These are phyloP conservation scores for Crossaster papposus DNA, from an alignment of 53 echinoderm and acorn worm genomes.

Conservation along the genomic window DNA sequence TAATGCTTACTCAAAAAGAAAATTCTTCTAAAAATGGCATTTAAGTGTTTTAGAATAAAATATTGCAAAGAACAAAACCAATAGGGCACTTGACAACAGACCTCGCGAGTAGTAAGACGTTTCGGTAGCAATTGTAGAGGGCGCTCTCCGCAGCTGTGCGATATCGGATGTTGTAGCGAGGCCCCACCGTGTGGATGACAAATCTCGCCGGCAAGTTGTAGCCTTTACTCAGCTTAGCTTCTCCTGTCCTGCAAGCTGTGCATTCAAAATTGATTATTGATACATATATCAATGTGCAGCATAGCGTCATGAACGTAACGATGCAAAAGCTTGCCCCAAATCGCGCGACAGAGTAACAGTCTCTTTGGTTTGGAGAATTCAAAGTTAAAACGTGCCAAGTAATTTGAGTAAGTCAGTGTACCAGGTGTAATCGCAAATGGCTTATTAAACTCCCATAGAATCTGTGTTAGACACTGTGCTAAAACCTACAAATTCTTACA, in stretches of 20 bases:
- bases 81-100: slow-evolving; percentile 45
- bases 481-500: slow-evolving; percentile 43
- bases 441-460: not conserved
- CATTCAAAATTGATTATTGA: not conserved
- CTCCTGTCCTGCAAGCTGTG: slow-evolving; percentile 90
- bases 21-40: not conserved
- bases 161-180: slow-evolving; percentile 91
- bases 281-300: no score
- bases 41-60: no score
- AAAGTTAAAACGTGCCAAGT: no score
- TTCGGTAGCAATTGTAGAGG: slow-evolving; percentile 93
- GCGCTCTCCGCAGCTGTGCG: slow-evolving; percentile 97
- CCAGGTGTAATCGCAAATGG: no score
- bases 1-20: not conserved
- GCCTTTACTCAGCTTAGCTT: slow-evolving; percentile 90
- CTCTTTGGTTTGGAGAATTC: no score
- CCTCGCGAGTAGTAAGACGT: slow-evolving; percentile 81
- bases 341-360: no score
- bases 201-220: slow-evolving; percentile 78
- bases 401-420: no score
- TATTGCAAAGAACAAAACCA: not conserved
- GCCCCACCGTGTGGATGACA: slow-evolving; percentile 94
- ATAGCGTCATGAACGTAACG: no score
- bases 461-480: no score
- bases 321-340: no score